Percentiles rank a stretch among this genome's conserved stretches.
Evolutionary conservation across 2,113 vertebrate species (phyloP).

Genomic region (Eleginops maclovinus): DNA sequence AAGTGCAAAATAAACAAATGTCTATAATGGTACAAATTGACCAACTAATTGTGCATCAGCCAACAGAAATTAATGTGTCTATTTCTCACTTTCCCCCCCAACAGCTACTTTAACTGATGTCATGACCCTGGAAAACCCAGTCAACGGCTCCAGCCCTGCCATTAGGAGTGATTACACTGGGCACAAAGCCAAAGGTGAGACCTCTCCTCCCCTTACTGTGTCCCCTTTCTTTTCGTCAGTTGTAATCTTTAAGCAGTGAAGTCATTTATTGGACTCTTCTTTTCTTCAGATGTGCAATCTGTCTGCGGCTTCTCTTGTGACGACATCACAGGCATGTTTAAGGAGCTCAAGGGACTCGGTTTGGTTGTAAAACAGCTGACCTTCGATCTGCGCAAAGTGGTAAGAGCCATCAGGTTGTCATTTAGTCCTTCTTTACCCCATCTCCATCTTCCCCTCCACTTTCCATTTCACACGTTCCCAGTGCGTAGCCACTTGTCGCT

Average conservation of each 20-base stretch:
- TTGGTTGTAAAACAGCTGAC: conserved; percentile 91
- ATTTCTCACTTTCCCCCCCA: conserved; percentile 13
- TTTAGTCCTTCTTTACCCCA: conserved; percentile 29
- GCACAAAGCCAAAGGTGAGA: conserved; percentile 92
- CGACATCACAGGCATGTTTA: conserved; percentile 92
- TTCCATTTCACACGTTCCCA: conserved; percentile 48
- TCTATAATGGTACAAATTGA: neutral
- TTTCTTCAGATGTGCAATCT: conserved; percentile 85
- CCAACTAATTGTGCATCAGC: neutral
- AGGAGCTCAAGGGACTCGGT: conserved; percentile 92
- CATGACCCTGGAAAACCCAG: conserved; percentile 91
- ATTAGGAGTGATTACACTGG: conserved; percentile 94
- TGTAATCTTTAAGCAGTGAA: neutral
- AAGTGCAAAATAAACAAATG: neutral
- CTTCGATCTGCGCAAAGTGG: conserved; percentile 92
- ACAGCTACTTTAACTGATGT: conserved; percentile 84
- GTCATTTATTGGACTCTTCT: conserved; percentile 36
- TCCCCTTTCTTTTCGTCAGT: neutral
- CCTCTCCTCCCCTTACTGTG: neutral
- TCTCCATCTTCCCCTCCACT: conserved; percentile 21
- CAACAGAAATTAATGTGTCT: conserved; percentile 3
- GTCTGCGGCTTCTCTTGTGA: conserved; percentile 96
- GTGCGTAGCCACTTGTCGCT: conserved; percentile 70
- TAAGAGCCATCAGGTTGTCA: conserved; percentile 68
- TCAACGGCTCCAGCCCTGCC: conserved; percentile 94